Evolutionary conservation across 1,140 invertebrate genomes (phyloP).

Genomic region (Papilio glaucus): DNA sequence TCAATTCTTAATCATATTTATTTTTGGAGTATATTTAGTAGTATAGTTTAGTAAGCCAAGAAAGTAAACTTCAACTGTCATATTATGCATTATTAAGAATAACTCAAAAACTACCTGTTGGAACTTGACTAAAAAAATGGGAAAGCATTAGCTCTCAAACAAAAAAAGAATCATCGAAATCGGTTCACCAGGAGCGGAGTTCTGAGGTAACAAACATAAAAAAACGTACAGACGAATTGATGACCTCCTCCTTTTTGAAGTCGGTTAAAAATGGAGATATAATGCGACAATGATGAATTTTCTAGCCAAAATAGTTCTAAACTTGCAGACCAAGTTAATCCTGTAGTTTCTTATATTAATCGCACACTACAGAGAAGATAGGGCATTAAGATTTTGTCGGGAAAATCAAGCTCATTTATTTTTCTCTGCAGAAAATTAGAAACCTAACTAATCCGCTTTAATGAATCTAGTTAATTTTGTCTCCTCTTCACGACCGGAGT

Average conservation of each 20-base stretch:
- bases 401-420: background rate
- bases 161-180: no score
- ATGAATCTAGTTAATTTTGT: conserved; percentile 1
- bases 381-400: background rate
- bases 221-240: no score
- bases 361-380: background rate
- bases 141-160: no score
- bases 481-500: background rate
- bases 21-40: no score
- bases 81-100: no score
- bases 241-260: background rate
- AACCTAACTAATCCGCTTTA: background rate
- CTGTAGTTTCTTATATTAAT: background rate
- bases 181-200: no score
- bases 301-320: background rate
- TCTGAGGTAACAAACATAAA: no score
- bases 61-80: no score
- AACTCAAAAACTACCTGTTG: no score
- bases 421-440: conserved; percentile 11
- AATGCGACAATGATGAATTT: background rate
- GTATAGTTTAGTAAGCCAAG: no score
- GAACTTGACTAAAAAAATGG: no score
- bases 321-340: background rate
- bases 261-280: background rate
- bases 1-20: no score